phyloP scores from a whole-genome alignment of 2,888 invertebrate genomes.

The Antheraea yamamai region DNA sequence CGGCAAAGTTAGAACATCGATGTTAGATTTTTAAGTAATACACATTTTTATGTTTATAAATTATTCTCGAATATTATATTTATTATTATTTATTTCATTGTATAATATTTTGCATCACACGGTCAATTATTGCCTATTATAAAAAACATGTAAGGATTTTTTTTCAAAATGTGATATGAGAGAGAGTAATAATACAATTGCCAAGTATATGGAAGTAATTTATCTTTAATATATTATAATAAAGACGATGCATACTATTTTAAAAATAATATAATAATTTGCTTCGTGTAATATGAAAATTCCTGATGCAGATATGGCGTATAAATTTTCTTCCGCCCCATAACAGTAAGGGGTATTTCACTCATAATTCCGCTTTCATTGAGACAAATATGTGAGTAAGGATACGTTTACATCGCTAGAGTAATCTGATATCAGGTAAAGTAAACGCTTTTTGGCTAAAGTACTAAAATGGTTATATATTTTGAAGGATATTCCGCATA shows the following conservation, averaged over 20 bases:
- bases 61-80: too few relatives aligned
- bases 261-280: constrained; percentile 64
- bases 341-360: constrained; percentile 53
- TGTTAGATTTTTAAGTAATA: too few relatives aligned
- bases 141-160: too few relatives aligned
- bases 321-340: constrained; percentile 67
- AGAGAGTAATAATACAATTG: background rate
- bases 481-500: background rate
- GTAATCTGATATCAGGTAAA: background rate
- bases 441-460: background rate
- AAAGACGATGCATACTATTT: constrained; percentile 32
- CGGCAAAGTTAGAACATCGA: too few relatives aligned
- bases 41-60: too few relatives aligned
- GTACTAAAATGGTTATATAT: background rate
- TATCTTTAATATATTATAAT: background rate
- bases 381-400: constrained; percentile 79
- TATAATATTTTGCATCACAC: too few relatives aligned
- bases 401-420: constrained; percentile 22
- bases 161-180: too few relatives aligned
- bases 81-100: too few relatives aligned
- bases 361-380: constrained; percentile 78
- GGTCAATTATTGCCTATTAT: too few relatives aligned
- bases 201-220: background rate
- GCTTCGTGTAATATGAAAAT: constrained; percentile 62
- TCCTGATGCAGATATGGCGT: constrained; percentile 56